phyloP scores from a whole-genome alignment of 53 echinoderm and acorn worm genomes.

The Zoroaster sp. region DNA sequence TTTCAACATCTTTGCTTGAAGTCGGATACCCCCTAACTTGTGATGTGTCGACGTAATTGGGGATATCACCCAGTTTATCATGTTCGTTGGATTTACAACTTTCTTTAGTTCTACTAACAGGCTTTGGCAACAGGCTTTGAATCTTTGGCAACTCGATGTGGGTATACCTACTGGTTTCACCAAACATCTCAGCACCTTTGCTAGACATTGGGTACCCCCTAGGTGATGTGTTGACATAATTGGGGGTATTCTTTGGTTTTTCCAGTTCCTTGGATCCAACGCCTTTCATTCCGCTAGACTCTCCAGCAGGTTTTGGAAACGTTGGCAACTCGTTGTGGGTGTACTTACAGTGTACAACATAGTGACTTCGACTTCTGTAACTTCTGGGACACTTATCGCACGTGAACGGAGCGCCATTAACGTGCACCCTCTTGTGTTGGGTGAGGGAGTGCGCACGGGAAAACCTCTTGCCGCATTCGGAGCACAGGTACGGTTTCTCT shows the following conservation, averaged over 20 bases:
- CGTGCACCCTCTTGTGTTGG: conserved; percentile 17
- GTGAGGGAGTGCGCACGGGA: conserved; percentile 22
- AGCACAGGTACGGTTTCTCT: conserved; percentile 42
- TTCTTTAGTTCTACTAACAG: not conserved
- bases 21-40: too few species aligned
- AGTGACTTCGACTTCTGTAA: not conserved
- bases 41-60: not conserved
- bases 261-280: not conserved
- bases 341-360: not conserved
- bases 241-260: not conserved
- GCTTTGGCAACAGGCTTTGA: too few species aligned
- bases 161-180: too few species aligned
- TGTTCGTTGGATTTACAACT: not conserved
- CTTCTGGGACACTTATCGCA: not conserved
- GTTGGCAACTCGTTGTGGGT: not conserved
- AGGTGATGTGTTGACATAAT: not conserved
- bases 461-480: conserved; percentile 25
- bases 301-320: not conserved
- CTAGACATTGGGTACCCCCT: not conserved
- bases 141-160: too few species aligned
- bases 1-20: not conserved
- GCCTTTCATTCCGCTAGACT: not conserved
- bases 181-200: too few species aligned
- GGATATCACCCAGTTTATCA: not conserved
- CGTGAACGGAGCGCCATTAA: not conserved